Conservation (phyloP, 2,113 vertebrate species). For the Balaeniceps rex region DNA sequence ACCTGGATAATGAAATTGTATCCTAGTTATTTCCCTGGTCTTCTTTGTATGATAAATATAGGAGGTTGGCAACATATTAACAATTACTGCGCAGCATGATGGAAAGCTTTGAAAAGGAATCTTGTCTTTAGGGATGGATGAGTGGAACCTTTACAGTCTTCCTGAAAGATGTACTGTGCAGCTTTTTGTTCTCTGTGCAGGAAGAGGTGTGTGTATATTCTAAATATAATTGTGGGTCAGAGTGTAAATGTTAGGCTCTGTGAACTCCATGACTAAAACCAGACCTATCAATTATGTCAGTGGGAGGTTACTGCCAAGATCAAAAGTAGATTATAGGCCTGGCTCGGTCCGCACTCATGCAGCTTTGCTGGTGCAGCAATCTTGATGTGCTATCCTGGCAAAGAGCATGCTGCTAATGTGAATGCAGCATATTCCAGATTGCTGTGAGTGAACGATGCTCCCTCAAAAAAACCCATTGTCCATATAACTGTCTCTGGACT, state of each 20-base stretch:
- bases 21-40: not conserved
- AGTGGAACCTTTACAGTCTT: not conserved
- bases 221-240: not conserved
- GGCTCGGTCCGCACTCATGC: not conserved
- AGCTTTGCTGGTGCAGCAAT: not conserved
- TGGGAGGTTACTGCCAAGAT: constrained; percentile 2
- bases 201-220: not conserved
- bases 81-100: not conserved
- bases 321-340: constrained; percentile 27
- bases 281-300: constrained; percentile 34
- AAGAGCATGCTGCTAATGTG: not conserved
- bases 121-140: not conserved
- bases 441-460: not conserved
- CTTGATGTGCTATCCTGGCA: not conserved
- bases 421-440: not conserved
- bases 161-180: not conserved
- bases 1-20: not conserved
- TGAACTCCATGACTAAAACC: not conserved
- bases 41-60: not conserved
- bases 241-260: constrained; percentile 2
- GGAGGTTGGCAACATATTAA: not conserved
- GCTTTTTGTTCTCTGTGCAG: not conserved
- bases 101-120: not conserved
- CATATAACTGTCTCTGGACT: not conserved
- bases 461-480: not conserved